A percentile compares a stretch with the other conserved stretches of the same genome.
Conservation (phyloP, 2,888 invertebrate genomes). For the Ethmia dodecea region DNA sequence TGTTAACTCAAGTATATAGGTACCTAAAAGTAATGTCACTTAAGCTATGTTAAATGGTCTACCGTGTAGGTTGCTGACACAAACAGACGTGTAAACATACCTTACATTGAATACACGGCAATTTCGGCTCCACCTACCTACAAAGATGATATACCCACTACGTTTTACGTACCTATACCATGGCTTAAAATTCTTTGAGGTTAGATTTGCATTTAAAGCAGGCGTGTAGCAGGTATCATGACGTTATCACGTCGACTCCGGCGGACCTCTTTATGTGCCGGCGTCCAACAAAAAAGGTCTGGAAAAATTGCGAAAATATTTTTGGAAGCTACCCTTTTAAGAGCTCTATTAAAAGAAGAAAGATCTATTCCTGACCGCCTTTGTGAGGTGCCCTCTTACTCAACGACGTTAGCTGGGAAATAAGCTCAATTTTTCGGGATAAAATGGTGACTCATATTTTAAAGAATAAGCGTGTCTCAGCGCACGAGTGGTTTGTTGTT, state of each 20-base stretch:
- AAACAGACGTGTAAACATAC: no score
- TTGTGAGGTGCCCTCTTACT: constrained; percentile 6
- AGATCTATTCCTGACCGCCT: constrained; percentile 21
- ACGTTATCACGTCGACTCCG: constrained; percentile 36
- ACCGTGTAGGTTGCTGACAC: no score
- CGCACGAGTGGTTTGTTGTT: no score
- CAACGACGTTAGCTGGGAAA: constrained; percentile 15
- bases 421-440: constrained; percentile 6
- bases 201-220: constrained; percentile 52
- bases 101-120: no score
- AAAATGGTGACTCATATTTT: no score
- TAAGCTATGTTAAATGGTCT: no score
- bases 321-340: constrained; percentile 41
- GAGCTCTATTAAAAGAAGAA: constrained; percentile 44
- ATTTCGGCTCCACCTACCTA: no score
- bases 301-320: constrained; percentile 36
- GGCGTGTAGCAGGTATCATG: constrained; percentile 28
- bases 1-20: no score
- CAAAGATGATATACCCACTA: no score
- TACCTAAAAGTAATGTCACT: no score
- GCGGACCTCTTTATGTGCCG: constrained; percentile 28
- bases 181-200: constrained; percentile 27
- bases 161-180: neutral
- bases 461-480: no score
- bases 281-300: constrained; percentile 29